These are phyloP conservation scores for Agrotis clavis DNA, from an alignment of 2,888 invertebrate genomes.

Conservation along the genomic window DNA sequence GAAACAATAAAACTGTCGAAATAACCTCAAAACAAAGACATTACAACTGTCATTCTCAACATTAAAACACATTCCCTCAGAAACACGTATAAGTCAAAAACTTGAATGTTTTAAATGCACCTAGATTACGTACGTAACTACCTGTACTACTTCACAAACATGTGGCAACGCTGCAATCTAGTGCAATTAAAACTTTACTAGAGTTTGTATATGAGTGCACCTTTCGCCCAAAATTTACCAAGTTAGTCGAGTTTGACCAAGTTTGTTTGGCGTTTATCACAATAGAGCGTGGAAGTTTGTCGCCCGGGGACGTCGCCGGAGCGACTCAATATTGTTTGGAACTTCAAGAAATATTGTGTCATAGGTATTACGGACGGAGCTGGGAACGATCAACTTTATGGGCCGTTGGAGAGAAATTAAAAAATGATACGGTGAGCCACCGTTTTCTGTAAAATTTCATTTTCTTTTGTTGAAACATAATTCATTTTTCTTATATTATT, in stretches of 20 bases:
- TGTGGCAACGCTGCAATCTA: slow-evolving; percentile 79
- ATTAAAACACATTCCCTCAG: slow-evolving; percentile 30
- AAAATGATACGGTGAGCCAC: slow-evolving; percentile 41
- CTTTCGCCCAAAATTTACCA: slow-evolving; percentile 83
- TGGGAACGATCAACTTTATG: slow-evolving; percentile 60
- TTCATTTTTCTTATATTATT: no score
- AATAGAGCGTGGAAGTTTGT: slow-evolving; percentile 78
- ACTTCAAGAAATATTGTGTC: slow-evolving; percentile 78
- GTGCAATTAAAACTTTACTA: slow-evolving; percentile 87
- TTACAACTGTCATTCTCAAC: slow-evolving; percentile 26
- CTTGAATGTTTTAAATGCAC: slow-evolving; percentile 64
- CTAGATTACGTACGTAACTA: slow-evolving; percentile 48
- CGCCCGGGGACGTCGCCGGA: slow-evolving; percentile 68
- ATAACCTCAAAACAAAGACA: slow-evolving; percentile 50
- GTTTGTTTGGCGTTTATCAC: slow-evolving; percentile 78
- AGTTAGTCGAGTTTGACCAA: slow-evolving; percentile 75
- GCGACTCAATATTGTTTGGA: slow-evolving; percentile 79
- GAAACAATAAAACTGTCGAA: slow-evolving; percentile 40
- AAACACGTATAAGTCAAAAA: slow-evolving; percentile 50
- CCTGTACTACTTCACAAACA: slow-evolving; percentile 66
- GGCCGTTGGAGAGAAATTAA: slow-evolving; percentile 55
- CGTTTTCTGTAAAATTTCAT: slow-evolving; percentile 20
- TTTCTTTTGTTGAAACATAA: not conserved
- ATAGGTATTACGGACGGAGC: slow-evolving; percentile 61
- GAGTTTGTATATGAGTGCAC: slow-evolving; percentile 87